Evolutionary conservation across 2,888 invertebrate species (phyloP).

Genomic region (Pelosia muscerda): DNA sequence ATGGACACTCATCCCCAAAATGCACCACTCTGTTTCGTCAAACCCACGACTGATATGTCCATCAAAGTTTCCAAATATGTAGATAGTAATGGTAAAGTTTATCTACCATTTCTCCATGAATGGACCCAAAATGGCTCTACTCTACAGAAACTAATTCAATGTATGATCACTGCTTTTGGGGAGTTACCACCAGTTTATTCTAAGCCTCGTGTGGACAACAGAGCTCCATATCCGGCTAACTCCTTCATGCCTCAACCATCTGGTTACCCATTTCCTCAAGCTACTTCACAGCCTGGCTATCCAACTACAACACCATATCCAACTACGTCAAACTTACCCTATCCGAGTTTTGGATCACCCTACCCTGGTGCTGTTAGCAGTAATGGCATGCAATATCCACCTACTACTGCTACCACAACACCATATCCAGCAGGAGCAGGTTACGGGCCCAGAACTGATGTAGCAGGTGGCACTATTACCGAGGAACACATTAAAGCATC

Average conservation of each 20-base stretch:
- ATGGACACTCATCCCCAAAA: constrained; percentile 99
- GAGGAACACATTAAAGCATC: constrained; percentile 98
- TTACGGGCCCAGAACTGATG: constrained; percentile 68
- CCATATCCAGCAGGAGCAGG: constrained; percentile 69
- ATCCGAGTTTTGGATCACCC: constrained; percentile 82
- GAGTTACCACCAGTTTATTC: constrained; percentile 98
- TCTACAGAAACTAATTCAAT: constrained; percentile 94
- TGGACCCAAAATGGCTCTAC: constrained; percentile 95
- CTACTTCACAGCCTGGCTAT: constrained; percentile 45
- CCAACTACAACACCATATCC: constrained; percentile 77
- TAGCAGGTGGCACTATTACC: constrained; percentile 93
- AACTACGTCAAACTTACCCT: constrained; percentile 79
- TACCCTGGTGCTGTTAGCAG: constrained; percentile 67
- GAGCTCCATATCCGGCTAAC: constrained; percentile 87
- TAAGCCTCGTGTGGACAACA: constrained; percentile 87
- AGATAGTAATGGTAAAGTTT: constrained; percentile 97
- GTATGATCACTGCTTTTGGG: constrained; percentile 97
- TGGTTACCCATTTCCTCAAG: constrained; percentile 74
- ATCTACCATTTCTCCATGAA: constrained; percentile 98
- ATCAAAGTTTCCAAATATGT: constrained; percentile 98
- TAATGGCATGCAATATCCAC: constrained; percentile 66
- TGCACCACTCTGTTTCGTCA: constrained; percentile 97
- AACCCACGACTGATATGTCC: constrained; percentile 97
- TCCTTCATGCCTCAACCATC: constrained; percentile 80
- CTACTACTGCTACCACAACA: constrained; percentile 58